These are phyloP conservation scores for Ethmia dodecea DNA, from an alignment of 2,888 invertebrate genomes.

Conservation along the genomic window DNA sequence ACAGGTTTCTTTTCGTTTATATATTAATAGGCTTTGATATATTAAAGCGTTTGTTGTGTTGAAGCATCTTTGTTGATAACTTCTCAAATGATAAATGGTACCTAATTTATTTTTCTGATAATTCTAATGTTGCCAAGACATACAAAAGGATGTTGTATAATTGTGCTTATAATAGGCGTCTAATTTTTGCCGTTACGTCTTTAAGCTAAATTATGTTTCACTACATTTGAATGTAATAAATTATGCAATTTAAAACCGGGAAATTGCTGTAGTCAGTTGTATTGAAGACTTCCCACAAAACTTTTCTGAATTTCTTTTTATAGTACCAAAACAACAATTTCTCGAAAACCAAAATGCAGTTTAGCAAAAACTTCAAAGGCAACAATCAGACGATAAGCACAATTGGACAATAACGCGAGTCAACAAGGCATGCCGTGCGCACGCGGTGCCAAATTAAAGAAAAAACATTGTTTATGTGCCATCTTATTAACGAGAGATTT, in stretches of 20 bases:
- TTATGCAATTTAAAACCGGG: too few relatives aligned
- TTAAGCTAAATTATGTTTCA: too few relatives aligned
- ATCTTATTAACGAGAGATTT: conserved; percentile 64
- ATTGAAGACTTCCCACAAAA: too few relatives aligned
- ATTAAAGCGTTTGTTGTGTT: conserved; percentile 8
- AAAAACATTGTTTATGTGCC: conserved; percentile 55
- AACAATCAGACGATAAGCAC: conserved; percentile 35
- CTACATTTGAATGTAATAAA: too few relatives aligned
- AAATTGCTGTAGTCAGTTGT: too few relatives aligned
- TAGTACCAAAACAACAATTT: too few relatives aligned
- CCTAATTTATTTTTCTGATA: too few relatives aligned
- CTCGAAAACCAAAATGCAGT: conserved; percentile 5
- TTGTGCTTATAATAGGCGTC: too few relatives aligned
- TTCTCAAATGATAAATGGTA: background rate
- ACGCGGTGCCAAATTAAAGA: conserved; percentile 49
- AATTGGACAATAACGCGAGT: conserved; percentile 46
- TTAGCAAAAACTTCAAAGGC: conserved; percentile 46
- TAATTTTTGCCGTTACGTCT: too few relatives aligned
- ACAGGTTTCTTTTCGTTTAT: conserved; percentile 14
- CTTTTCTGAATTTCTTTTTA: too few relatives aligned
- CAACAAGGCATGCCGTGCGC: conserved; percentile 33
- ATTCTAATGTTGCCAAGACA: too few relatives aligned
- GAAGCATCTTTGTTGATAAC: background rate
- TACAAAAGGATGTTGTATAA: too few relatives aligned
- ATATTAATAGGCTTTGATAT: conserved; percentile 10